Percentiles rank a stretch among this genome's conserved stretches.
Conservation (phyloP, 2,113 vertebrate genomes). For the Tapirus terrestris region DNA sequence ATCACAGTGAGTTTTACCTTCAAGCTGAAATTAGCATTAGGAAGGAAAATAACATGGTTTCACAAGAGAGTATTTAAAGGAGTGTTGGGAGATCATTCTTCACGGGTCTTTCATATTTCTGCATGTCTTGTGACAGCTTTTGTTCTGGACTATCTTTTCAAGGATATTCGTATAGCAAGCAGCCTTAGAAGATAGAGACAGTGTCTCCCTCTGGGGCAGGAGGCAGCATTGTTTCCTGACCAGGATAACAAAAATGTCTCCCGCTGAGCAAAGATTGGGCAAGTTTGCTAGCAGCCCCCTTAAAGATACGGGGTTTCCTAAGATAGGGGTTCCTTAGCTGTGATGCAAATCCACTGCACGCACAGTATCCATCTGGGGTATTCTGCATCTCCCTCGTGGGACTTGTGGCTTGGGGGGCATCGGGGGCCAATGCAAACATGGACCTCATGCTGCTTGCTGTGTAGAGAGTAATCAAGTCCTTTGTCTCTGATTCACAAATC, state of each 20-base stretch:
- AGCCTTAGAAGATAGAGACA: background rate
- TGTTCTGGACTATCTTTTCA: background rate
- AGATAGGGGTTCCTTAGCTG: background rate
- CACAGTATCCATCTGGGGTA: background rate
- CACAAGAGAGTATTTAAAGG: background rate
- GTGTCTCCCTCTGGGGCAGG: background rate
- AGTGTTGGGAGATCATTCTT: background rate
- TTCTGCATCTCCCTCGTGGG: background rate
- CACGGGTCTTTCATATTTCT: background rate
- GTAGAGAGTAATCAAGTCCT: background rate
- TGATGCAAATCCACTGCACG: background rate
- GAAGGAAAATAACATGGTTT: background rate
- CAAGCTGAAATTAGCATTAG: background rate
- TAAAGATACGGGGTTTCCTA: background rate
- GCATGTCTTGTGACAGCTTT: background rate
- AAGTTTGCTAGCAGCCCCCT: background rate
- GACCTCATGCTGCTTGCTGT: background rate
- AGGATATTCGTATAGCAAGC: background rate
- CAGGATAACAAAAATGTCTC: background rate
- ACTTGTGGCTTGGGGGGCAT: background rate
- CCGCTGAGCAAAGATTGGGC: background rate
- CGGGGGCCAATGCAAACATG: background rate
- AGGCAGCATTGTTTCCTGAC: background rate
- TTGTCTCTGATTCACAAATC: background rate
- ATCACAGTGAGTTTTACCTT: conserved; percentile 3